Base-by-base conservation (phyloP, 2,797 vertebrate genomes). In the Karalla daura region DNA sequence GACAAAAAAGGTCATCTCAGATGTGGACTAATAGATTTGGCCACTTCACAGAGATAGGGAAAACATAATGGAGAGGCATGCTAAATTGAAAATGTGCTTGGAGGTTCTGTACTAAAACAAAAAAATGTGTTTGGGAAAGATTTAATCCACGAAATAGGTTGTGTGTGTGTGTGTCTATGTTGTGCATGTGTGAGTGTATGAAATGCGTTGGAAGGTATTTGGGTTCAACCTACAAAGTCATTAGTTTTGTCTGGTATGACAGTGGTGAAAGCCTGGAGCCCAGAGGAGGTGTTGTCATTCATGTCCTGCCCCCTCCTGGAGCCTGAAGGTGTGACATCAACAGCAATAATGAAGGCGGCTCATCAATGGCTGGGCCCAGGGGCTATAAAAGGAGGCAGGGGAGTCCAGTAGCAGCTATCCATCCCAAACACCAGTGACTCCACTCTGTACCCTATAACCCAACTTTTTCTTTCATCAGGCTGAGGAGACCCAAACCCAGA, bases 261-360 rank as follows among this genome's bases (percentile, higher is more conserved):
- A 53, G 74, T 73, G 73, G 68, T 81, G 67, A 83, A 75, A 76
- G 77, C 76, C 65, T 45, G 23, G 36, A 76, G 76, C 74, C 56
- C 62, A 70, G 61, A 73, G 70, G 81, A 70, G 81, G 80, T 86
- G 84, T 69, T 84, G 79, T 88, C 81, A 88, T 86, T 86, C 73
- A 70, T 85, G 58, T 63, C 84, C 82, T 52, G 63, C 63, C 81
- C 49, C 81, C 62, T 85, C 74, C 74, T 78, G 66, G 49, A 83
- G 63, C 76, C 4, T 72, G 63, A 76, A 76, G 72, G 74, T 83
- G 70, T 93, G 92, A 93, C 91, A 91, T 92, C 91, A 92, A 82
- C 81, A 67, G 83, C 77, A 86, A 75, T 91, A 91, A 93, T 91
- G 90, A 92, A 86, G 78, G 72, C 78, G 80, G 77, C 87, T 91